Base-by-base conservation (phyloP, 2,888 invertebrate species). In the Machimus rusticus region DNA sequence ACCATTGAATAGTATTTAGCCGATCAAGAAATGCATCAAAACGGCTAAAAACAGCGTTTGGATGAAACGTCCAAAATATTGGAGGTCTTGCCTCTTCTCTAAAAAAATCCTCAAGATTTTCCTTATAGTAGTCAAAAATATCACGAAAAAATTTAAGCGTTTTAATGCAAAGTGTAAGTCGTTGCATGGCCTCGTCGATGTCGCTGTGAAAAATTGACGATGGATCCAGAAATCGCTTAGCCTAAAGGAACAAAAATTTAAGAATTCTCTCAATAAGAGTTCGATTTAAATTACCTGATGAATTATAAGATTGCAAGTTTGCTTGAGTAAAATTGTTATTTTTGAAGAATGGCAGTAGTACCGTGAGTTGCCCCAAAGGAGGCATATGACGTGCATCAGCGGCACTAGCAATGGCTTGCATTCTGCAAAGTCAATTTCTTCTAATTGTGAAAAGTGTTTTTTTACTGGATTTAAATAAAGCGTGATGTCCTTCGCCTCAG, bases 171-270 rank as follows among this genome's bases (percentile, higher is more conserved):
- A 94, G 90, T 89, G 94, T 94, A 14, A 98, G 96, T 88, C 98
- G 95, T 92, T 96, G 96, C 91, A 97, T 95, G 0, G 98, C 97
- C 93, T 99, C 99, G 91, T 98, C 98, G 74, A 98, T 96, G 90
- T 99, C 99, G 89, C 98, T 98, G 92, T 98, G 98, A 91, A 99
- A 99, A 88, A 99, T 95, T 0, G 98, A 97, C 3, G 96, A 95
- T 0, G 98, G 98, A 91, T 98, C 98, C 90, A 99, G 94, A 92
- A 96, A 99, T 90, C 95, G 95, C 91, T 97, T 96, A 0, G 97
- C 98, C 97, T 97, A 90, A 87, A 93, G 94, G 77, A 23, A 87
- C 23, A 14, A 8, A 23, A 51, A 81, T 28, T 14, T 81, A 8
- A 51, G 16, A 51, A 55, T 16, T 81, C 5, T 34, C 14, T 19